These are phyloP conservation scores for Dufourea novaeangliae DNA, from an alignment of 1,140 invertebrate species.

Conservation along the genomic window DNA sequence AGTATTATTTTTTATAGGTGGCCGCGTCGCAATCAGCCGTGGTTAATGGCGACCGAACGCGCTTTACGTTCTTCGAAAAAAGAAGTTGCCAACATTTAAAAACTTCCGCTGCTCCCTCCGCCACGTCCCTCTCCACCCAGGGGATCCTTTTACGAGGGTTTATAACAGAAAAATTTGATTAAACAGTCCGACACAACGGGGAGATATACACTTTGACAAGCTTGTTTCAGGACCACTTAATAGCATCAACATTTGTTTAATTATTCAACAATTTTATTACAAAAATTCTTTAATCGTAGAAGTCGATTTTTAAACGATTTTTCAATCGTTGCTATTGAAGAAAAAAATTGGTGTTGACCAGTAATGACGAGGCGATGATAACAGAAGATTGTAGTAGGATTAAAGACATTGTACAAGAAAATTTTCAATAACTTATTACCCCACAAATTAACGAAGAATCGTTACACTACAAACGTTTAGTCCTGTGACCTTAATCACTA, in stretches of 20 bases:
- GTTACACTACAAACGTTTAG: background rate
- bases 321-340: no score
- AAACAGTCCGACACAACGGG: background rate
- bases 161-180: background rate
- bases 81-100: background rate
- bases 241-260: no score
- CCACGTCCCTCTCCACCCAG: background rate
- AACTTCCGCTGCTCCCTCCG: background rate
- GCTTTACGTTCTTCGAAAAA: constrained; percentile 12
- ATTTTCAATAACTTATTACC: no score
- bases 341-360: no score
- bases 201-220: background rate
- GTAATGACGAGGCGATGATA: background rate
- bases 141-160: background rate
- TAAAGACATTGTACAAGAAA: no score
- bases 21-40: constrained; percentile 12
- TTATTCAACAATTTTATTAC: no score
- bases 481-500: background rate
- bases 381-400: background rate
- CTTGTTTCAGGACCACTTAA: background rate
- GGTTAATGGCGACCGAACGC: constrained; percentile 3
- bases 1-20: constrained; percentile 18
- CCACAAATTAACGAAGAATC: no score
- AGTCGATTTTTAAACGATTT: no score
- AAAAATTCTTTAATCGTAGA: no score